A percentile compares a stretch with the other conserved stretches of the same genome.
Conservation (phyloP, 2,113 vertebrate genomes). For the Zosterops japonicus region DNA sequence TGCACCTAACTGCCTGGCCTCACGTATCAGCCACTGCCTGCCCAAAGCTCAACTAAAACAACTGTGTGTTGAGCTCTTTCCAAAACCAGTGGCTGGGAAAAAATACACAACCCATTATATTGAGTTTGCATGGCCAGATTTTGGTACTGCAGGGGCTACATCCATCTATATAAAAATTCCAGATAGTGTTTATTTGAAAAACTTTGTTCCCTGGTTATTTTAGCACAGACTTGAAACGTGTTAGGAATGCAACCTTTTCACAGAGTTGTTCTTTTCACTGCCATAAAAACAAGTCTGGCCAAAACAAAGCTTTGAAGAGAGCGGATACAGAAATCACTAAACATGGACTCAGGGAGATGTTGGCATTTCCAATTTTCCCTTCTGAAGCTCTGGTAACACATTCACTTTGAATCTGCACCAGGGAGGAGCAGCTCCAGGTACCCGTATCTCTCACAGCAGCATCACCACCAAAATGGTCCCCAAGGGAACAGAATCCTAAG, state of each 20-base stretch:
- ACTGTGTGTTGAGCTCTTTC: background rate
- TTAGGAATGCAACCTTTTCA: background rate
- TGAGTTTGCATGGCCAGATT: background rate
- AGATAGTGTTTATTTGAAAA: background rate
- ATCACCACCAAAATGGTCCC: background rate
- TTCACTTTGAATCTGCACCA: background rate
- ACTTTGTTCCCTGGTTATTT: constrained; percentile 2
- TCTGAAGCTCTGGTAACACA: background rate
- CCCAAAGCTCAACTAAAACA: background rate
- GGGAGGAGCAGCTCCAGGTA: background rate
- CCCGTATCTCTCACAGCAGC: accelerated
- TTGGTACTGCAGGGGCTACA: background rate
- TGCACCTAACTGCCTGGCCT: background rate
- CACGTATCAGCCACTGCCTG: accelerated
- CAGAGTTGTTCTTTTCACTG: background rate
- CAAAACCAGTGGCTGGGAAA: background rate
- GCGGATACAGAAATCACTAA: background rate
- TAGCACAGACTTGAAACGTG: background rate
- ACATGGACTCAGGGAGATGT: accelerated
- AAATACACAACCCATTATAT: background rate
- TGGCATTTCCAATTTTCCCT: background rate
- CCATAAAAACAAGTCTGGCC: background rate
- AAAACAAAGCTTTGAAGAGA: background rate
- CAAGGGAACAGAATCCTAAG: background rate
- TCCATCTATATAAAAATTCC: background rate